Evolutionary conservation across 2,888 invertebrate genomes (phyloP), one percentile per base, ranked within the genome.

Genomic region (Tiphia femorata): DNA sequence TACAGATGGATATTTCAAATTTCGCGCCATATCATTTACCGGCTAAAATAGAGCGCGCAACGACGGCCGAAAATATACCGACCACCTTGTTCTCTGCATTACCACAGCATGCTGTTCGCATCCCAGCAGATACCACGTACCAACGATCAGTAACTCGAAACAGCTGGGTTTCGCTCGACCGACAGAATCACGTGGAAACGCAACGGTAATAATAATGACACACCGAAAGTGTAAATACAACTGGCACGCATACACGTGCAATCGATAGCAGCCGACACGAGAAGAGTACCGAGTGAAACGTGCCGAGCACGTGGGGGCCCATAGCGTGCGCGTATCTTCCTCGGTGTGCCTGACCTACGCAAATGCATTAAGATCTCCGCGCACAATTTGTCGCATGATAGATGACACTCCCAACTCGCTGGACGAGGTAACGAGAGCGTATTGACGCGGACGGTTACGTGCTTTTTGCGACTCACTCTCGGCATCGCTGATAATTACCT

Each of bases 341-440:
- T 62, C 68, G 67, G 33, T n/a, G 75, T 73, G 72, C 77, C 75
- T 77, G 77, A 77, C 77, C 76, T 77, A 77, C 76, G 70, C 35
- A 49, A 71, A 62, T 42, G 61, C 62, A 66, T 71, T 70, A 70
- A 71, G 71, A 70, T 70, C 71, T 70, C 70, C 55, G 68, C 56
- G 58, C 70, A 65, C 52, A 70, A 69, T 55, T 70, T 61, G 70
- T 58, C 52, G 57, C 55, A 60, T 41, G n/a, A n/a, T n/a, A n/a
- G n/a, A 59, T n/a, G n/a, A n/a, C n/a, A n/a, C n/a, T n/a, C n/a
- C n/a, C n/a, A n/a, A n/a, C n/a, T n/a, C n/a, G n/a, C n/a, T n/a
- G n/a, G n/a, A 14, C 33, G 12, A 33, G 12, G 33, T 14, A 33
- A 33, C 33, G n/a, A 33, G 33, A 33, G n/a, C n/a, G n/a, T 33